Base-by-base conservation (phyloP, 2,797 vertebrate genomes). In the Xiphorhynchus erythropygius region DNA sequence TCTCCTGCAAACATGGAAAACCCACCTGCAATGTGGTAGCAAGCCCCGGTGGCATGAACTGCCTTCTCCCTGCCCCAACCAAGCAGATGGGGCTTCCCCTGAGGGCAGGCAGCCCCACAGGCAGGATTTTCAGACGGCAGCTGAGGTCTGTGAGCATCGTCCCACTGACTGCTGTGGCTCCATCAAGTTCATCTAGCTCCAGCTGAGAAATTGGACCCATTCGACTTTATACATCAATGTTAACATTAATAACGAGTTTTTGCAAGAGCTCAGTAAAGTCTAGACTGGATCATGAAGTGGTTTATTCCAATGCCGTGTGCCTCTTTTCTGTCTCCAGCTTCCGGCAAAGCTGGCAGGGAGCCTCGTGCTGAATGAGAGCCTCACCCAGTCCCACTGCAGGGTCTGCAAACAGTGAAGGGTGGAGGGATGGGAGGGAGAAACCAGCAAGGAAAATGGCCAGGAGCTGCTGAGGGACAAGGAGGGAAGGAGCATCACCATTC, bases 181-280 rank as follows among this genome's bases (percentile, higher is more conserved):
- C 92, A 94, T 93, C 87, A 71, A 88, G 50, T 90, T 90, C 96
- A 94, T 91, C 88, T 94, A 22, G 10, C 83, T 93, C 96, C 96
- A 93, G 69, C 92, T 94, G 93, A 96, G 85, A 87, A 92, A 90
- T 53, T 11, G 30, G 87, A 93, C 63, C 91, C 94, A 93, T 93
- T 53, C 55, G 82, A 91, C 93, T 92, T 96, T 96, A 74, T 95
- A 96, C 37, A n/a, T 96, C 77, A 37, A 25, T 96, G 96, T 96
- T 96, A 73, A 91, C 95, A 95, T 94, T 86, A 93, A 93, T 94
- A 95, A 13, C 65, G 56, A 92, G 83, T 93, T 97, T 96, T 96
- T 97, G 94, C 90, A 95, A 96, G 70, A 95, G 87, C 89, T 94
- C 94, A 96, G 89, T 96, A 96, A 97, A 96, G 93, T 94, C 92